Evolutionary conservation across 1,140 invertebrate genomes (phyloP).

Genomic region (Apis cerana): DNA sequence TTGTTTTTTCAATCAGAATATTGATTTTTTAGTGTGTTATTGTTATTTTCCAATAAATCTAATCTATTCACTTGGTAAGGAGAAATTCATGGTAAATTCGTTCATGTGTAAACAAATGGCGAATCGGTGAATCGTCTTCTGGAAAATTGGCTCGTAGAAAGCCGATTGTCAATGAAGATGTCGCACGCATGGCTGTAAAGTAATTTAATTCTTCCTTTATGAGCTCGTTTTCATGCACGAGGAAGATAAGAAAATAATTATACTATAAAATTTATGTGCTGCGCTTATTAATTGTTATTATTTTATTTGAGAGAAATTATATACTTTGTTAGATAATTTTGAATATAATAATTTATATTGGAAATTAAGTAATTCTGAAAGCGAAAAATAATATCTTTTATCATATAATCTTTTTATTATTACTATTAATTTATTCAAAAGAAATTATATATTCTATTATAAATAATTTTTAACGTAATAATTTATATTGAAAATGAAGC

Average conservation of each 20-base stretch:
- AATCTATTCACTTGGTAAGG: conserved; percentile 12
- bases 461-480: too few relatives aligned
- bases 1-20: not conserved
- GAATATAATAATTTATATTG: too few relatives aligned
- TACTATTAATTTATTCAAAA: too few relatives aligned
- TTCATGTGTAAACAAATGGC: conserved; percentile 43
- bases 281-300: not conserved
- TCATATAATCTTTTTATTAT: too few relatives aligned
- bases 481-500: too few relatives aligned
- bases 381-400: too few relatives aligned
- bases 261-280: not conserved
- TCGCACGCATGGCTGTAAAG: not conserved
- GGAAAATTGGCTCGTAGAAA: conserved; percentile 44
- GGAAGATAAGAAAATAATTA: not conserved
- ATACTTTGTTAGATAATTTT: too few relatives aligned
- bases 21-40: conserved; percentile 10
- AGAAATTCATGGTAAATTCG: conserved; percentile 48
- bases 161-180: conserved; percentile 29
- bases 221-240: too few relatives aligned
- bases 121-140: conserved; percentile 31
- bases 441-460: too few relatives aligned
- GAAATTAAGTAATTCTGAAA: too few relatives aligned
- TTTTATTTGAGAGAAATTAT: too few relatives aligned
- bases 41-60: conserved; percentile 39
- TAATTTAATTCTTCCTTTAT: not conserved